Base-by-base conservation (phyloP, 2,888 invertebrate genomes). In the Margaritifera margaritifera region DNA sequence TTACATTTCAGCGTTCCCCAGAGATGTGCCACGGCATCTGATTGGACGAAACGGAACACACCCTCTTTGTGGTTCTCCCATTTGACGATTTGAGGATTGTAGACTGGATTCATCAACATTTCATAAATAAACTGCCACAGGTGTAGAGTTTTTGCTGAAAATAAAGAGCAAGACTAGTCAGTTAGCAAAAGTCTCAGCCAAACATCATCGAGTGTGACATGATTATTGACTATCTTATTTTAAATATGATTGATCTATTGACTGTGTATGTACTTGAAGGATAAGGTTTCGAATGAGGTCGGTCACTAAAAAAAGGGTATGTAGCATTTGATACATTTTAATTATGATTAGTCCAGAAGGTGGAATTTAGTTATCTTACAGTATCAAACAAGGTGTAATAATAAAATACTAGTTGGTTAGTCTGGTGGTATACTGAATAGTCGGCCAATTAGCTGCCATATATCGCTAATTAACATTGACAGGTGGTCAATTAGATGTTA, bases 1-100 rank as follows among this genome's bases (percentile, higher is more conserved):
- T 96, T 96, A 89, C 94, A 94, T 88, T 96, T 96, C 86, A 94
- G 91, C 71, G 93, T 93, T 11, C 96, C 96, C 96, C 96, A 96
- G 55, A 95, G 91, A 85, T 94, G 93, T 2, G 96, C 96, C 6
- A 96, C 94, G 85, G 94, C 94, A 85, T 96, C 95, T 68, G 95
- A 95, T 84, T 95, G 94, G 24, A 96, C 95, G 86, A 97, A 96
- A 80, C 96, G 93, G 91, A 97, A 97, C 82, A 94, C 94, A 22
- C 96, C 96, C 80, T 94, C 93, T 52, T 93, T 92, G 84, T 94
- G 93, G 89, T 96, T 94, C 89, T 96, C 96, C 96, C 96, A 97
- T 88, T 94, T 94, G 82, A 96, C 94, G 79, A 95, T 92, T 64
- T 93, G 93, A 0, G 96, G 96, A 87, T 95, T 95, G 80, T 94